Base-by-base conservation (phyloP, 2,888 invertebrate species). In the Agrochola lota region DNA sequence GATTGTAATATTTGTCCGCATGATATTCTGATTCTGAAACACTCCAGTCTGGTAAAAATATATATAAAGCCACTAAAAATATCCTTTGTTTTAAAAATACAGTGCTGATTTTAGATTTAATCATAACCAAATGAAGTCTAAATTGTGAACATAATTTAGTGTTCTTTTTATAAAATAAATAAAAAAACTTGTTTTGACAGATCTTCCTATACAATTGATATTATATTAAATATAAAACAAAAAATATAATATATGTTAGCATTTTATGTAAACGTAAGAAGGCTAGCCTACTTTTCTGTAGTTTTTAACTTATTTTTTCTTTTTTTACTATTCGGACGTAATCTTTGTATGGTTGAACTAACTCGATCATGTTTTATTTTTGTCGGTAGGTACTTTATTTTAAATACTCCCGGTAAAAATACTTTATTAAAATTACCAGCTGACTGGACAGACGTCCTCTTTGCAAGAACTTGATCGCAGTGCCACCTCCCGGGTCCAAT, bases 161-260 rank as follows among this genome's bases (percentile, higher is more conserved):
- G 40, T 49, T 15, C 8, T 43, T 75, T 73, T 59, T n/a, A 7
- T 6, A 6, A 35, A 30, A 4, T 17, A 17, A 52, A 23, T 20
- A 7, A 26, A 40, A 40, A 17, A 30, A 3, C 3, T 59, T 6
- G 11, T 63, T 55, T 49, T 80, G 84, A 77, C 84, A 80, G 88
- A 81, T 73, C 87, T 84, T 86, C 83, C 83, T 90, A 86, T 68
- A 82, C 67, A 70, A 75, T 81, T 80, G 89, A 83, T 88, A 84
- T 89, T 84, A 82, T 87, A 88, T 84, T 83, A 84, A 85, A 83
- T 85, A 82, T 85, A 88, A 87, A 87, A 86, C 83, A 83, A 85
- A 86, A 88, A 91, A 89, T 91, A 90, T 91, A 90, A 89, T 91
- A 90, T 90, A 91, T 91, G 91, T 92, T 90, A 91, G 91, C 91